Conservation (phyloP, 1,140 invertebrate genomes). For the Leptoteleia sp. region DNA sequence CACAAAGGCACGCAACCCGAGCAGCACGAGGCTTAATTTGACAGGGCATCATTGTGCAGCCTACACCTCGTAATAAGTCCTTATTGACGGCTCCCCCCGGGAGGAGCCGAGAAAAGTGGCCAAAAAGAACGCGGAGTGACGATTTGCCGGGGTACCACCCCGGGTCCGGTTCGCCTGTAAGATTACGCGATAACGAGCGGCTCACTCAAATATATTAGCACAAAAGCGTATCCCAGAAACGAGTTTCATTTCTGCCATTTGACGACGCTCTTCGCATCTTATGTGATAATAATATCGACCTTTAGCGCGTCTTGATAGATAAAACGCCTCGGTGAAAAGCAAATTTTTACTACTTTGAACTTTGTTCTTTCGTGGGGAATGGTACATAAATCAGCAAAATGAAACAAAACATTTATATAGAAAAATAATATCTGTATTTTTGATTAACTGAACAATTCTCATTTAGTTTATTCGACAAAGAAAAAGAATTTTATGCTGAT, state of each 20-base stretch:
- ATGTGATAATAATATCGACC: neutral
- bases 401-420: no score
- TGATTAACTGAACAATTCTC: no score
- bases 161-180: neutral
- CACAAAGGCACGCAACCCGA: constrained; percentile 25
- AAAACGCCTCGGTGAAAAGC: neutral
- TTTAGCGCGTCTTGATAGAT: neutral
- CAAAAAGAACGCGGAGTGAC: neutral
- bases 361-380: no score
- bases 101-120: neutral
- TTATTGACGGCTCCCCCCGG: neutral
- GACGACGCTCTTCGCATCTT: no score
- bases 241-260: neutral
- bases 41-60: neutral
- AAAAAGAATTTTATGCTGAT: no score
- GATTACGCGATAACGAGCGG: neutral
- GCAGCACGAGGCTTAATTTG: no score
- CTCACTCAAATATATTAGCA: neutral
- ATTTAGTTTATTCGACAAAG: no score
- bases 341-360: no score
- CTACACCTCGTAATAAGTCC: neutral
- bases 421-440: no score
- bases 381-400: no score
- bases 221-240: neutral
- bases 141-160: no score